Evolutionary conservation across 2,113 vertebrate genomes (phyloP), one percentile per base, ranked within the genome.

Genomic region (Apteryx owenii): DNA sequence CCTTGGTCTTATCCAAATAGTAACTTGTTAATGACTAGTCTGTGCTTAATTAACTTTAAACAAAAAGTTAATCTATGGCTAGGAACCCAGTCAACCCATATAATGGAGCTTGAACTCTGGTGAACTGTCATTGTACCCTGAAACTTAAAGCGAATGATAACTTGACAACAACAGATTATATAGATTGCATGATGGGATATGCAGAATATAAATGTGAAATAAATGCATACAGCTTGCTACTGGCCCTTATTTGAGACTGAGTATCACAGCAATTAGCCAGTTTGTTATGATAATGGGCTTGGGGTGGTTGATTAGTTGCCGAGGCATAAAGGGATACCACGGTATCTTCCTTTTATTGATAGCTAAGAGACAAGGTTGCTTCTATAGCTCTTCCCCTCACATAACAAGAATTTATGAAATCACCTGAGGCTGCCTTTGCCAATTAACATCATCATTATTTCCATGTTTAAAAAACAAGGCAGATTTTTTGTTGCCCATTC

Each of bases 371-470:
- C 12, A 60, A 68, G 54, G 21, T 85, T 82, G 29, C 26, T 94
- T 87, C 90, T 82, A 53, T 64, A 77, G 31, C 31, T 80, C 31
- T 58, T 86, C 11, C 76, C 40, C 38, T 88, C 71, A n/a, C 5
- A 6, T 42, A 76, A 50, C 46, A 83, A 83, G 89, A 80, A 40
- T 79, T 58, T 61, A 4, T 50, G 18, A 70, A 88, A 65, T 78
- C 68, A 40, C 26, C 42, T 65, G 71, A 85, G 42, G 42, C 66
- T 90, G 86, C 72, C 79, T 44, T 61, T 90, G 60, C 69, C 31
- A 25, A 65, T 92, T 88, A 90, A 21, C 50, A 40, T 85, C 44
- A 77, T 85, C 31, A 65, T 90, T 95, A 91, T 61, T 92, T 95
- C n/a, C 72, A 25, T 61, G 38, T 69, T 90, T 56, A 31, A 80